Base-by-base conservation (phyloP, 2,888 invertebrate species). In the Chalcis sispes region DNA sequence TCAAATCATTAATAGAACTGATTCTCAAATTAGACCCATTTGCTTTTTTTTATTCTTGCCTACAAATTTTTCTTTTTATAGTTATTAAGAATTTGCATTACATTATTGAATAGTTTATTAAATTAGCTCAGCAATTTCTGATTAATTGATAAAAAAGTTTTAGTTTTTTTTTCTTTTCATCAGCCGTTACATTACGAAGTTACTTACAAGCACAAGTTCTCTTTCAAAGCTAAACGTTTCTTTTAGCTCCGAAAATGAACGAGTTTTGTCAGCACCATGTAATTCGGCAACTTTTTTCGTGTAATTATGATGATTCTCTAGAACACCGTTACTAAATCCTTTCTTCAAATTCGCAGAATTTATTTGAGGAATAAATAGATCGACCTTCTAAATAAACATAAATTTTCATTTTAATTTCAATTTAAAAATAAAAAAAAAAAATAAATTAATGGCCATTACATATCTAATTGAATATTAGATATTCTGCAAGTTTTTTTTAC, bases 191-290 rank as follows among this genome's bases (percentile, higher is more conserved):
- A 25, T 50, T 50, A 2, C 15, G 4, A 20, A 54, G 10, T 27
- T 69, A 69, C 69, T n/a, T 46, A 7, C n/a, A n/a, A n/a, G n/a
- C 3, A n/a, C 50, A 1, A 73, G 66, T 10, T 46, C 3, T 13
- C 23, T 46, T 61, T 67, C 61, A n/a, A 73, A 67, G 0, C 15
- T 10, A 1, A 67, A 2, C 20, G 10, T 32, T 3, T 59, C 8
- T 20, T 40, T 48, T 13, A 64, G 13, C 10, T 74, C 69, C 1
- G 1, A 2, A 1, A 8, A 13, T n/a, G 50, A 50, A 1, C 18
- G 3, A 3, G 25, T 27, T 13, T 8, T 1, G 13, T 56, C 15
- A 40, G 65, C 70, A 0, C 65, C 65, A 10, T 71, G 42, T 20
- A 29, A 29, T 20, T 13, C 20, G 13, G 58, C 65, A 13, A 75